These are phyloP conservation scores for Drosophila sp. DNA, from an alignment of 1,140 invertebrate genomes.

Conservation along the genomic window DNA sequence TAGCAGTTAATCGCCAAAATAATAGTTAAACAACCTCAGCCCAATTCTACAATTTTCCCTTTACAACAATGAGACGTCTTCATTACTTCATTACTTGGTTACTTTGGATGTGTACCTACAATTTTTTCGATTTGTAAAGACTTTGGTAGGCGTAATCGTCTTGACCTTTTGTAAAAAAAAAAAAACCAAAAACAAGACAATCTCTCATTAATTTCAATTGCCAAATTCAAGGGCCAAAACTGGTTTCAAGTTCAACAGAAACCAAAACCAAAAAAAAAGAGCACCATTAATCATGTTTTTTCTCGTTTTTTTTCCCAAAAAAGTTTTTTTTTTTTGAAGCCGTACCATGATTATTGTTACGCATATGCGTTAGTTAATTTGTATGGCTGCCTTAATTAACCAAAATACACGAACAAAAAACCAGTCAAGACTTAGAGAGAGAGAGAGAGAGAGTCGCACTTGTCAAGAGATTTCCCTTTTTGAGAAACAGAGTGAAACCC, in stretches of 20 bases:
- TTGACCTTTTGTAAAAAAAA: conserved; percentile 5
- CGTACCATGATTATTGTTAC: conserved; percentile 45
- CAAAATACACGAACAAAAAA: conserved; percentile 21
- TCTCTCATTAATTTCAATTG: conserved; percentile 23
- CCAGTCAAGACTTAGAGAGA: background rate
- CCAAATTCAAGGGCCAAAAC: conserved; percentile 46
- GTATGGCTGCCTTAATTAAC: conserved; percentile 69
- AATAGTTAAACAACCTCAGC: background rate
- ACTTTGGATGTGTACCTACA: conserved; percentile 37
- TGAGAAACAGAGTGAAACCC: conserved; percentile 48
- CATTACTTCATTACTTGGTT: no score
- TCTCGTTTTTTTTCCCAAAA: background rate
- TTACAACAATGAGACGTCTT: background rate
- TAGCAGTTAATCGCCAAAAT: background rate
- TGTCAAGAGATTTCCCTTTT: conserved; percentile 31
- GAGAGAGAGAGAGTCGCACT: conserved; percentile 16
- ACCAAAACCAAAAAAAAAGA: conserved; percentile 36
- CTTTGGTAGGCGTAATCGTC: conserved; percentile 9
- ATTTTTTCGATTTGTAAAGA: conserved; percentile 4
- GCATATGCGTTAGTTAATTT: conserved; percentile 79
- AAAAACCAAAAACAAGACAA: conserved; percentile 10
- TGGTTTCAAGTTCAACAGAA: conserved; percentile 43
- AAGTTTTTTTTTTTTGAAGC: background rate
- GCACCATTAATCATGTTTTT: conserved; percentile 56
- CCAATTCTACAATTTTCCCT: background rate